Percentiles rank a stretch among this genome's conserved stretches.
Evolutionary conservation across 2,797 vertebrate species (phyloP).

Genomic region (Onychomys torridus): DNA sequence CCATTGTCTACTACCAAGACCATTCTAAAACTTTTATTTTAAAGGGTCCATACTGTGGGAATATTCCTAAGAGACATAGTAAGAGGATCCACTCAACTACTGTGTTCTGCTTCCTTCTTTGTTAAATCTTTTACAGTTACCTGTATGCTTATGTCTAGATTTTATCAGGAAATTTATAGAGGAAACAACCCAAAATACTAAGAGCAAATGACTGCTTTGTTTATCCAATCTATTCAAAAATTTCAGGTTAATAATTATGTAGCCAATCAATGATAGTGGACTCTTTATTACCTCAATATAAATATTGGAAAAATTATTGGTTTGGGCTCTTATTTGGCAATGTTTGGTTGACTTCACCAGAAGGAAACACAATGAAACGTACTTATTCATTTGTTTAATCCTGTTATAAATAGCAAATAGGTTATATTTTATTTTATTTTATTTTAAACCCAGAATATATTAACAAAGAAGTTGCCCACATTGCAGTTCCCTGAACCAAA

Average conservation of each 20-base stretch:
- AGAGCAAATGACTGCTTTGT: not conserved
- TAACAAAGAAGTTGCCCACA: not conserved
- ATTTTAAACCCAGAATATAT: not conserved
- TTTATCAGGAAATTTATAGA: conserved; percentile 4
- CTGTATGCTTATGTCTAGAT: not conserved
- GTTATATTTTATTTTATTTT: conserved; percentile 47
- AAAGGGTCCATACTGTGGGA: not conserved
- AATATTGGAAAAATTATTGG: not conserved
- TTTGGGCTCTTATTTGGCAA: not conserved
- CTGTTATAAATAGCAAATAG: conserved; percentile 14
- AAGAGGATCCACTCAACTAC: not conserved
- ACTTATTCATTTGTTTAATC: not conserved
- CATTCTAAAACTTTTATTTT: conserved; percentile 9
- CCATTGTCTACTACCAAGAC: not conserved
- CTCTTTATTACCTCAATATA: not conserved
- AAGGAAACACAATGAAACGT: not conserved
- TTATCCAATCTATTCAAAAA: not conserved
- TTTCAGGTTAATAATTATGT: conserved; percentile 8
- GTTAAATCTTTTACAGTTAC: not conserved
- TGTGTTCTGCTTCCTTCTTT: not conserved
- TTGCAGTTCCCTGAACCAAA: not conserved
- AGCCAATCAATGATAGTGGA: not conserved
- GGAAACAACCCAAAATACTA: not conserved
- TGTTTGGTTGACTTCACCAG: not conserved
- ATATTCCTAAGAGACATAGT: not conserved